Evolutionary conservation across 2,888 invertebrate species (phyloP), one percentile per base, ranked within the genome.

Genomic region (Ochropacha duplaris): DNA sequence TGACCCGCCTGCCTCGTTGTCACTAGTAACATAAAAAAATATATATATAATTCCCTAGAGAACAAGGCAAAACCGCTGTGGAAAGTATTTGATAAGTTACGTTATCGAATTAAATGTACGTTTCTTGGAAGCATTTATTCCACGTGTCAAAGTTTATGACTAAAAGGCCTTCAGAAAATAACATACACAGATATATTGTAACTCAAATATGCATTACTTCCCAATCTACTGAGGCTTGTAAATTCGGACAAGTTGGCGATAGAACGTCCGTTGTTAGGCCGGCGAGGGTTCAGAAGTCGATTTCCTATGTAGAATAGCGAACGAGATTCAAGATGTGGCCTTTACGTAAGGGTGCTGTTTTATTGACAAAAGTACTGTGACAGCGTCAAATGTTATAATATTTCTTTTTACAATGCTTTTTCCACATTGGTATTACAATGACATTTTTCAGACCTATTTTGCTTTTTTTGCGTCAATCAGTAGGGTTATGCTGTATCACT

Each of bases 221-320:
- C 19, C 19, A 44, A 44, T 44, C 44, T 44, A 44, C 16, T 9
- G 44, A 9, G 44, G 19, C 44, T 44, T 44, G 44, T 44, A 44
- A 44, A 44, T 44, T 9, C 44, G 19, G 44, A 44, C 44, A 44
- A 44, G 44, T 44, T 44, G 44, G 44, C 44, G 44, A 44, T 19
- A 44, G 26, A 28, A 22, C 31, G 52, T 34, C 22, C 52, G 52
- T 34, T 52, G 52, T 52, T 14, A 19, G 56, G 39, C 24, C 11
- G 12, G 28, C 55, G 58, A 61, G 57, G 68, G 66, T 65, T 63
- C 69, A 64, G 61, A 76, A 79, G 75, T 79, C 78, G 72, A 79
- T 79, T 79, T 76, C 73, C 76, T 75, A 74, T 76, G 68, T 66
- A 74, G 73, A 76, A 76, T 74, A 69, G 69, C 66, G 56, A 54